Evolutionary conservation across 1,140 invertebrate genomes (phyloP).

Genomic region (Ptiloglossa arizonensis): DNA sequence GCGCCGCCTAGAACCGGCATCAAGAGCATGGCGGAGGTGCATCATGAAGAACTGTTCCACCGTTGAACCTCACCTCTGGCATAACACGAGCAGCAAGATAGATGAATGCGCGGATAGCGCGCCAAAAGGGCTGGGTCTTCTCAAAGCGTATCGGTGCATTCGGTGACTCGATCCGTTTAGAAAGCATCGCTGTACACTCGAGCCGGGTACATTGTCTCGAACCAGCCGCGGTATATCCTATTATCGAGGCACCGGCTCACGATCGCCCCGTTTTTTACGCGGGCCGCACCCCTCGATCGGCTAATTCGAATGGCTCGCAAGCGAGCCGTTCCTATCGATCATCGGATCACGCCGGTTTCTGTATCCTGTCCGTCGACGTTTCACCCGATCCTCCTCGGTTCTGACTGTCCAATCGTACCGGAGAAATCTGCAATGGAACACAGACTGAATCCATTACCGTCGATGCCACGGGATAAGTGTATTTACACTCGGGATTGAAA

Average conservation of each 20-base stretch:
- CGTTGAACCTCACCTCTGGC: slow-evolving; percentile 65
- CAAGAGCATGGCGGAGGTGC: neutral
- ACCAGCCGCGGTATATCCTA: slow-evolving; percentile 42
- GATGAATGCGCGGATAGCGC: slow-evolving; percentile 62
- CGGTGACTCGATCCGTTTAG: slow-evolving; percentile 53
- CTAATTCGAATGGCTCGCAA: slow-evolving; percentile 34
- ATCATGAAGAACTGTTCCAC: slow-evolving; percentile 25
- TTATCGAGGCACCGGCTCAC: slow-evolving; percentile 57
- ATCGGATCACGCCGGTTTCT: slow-evolving; percentile 26
- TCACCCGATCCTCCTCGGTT: neutral
- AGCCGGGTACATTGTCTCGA: slow-evolving; percentile 36
- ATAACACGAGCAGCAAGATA: slow-evolving; percentile 67
- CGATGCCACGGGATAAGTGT: slow-evolving; percentile 23
- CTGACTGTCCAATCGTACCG: neutral
- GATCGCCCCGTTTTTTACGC: slow-evolving; percentile 51
- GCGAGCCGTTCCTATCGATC: slow-evolving; percentile 39
- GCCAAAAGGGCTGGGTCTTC: slow-evolving; percentile 63
- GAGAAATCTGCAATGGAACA: neutral
- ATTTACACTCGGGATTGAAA: too few species aligned
- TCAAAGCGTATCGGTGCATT: slow-evolving; percentile 50
- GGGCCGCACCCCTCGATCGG: slow-evolving; percentile 45
- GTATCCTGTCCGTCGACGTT: slow-evolving; percentile 9
- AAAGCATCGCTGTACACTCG: slow-evolving; percentile 39
- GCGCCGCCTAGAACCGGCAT: neutral
- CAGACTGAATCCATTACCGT: neutral